Conservation (phyloP, 1,140 invertebrate species). For the Apis florea region DNA sequence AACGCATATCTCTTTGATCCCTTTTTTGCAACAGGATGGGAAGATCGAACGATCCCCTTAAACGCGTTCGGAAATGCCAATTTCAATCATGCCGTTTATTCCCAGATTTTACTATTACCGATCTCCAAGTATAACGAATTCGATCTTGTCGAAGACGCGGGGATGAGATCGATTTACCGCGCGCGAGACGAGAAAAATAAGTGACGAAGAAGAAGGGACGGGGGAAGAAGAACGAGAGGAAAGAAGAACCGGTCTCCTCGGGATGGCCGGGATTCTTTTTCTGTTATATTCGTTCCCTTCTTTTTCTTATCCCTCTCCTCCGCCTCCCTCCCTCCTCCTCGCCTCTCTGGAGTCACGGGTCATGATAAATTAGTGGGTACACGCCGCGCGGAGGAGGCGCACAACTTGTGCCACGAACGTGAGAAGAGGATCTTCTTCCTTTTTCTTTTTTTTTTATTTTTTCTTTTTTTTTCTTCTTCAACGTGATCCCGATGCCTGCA, state of each 20-base stretch:
- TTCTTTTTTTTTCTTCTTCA: background rate
- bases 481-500: conserved; percentile 18
- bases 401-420: conserved; percentile 29
- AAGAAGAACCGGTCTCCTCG: conserved; percentile 62
- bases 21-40: no score
- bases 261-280: conserved; percentile 50
- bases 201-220: conserved; percentile 39
- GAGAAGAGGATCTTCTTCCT: conserved; percentile 35
- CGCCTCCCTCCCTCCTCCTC: background rate
- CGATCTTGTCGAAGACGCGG: conserved; percentile 8
- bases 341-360: conserved; percentile 42
- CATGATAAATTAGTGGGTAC: conserved; percentile 55
- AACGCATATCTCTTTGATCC: no score
- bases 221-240: conserved; percentile 40
- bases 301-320: background rate
- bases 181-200: conserved; percentile 37
- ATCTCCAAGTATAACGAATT: background rate
- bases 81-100: no score
- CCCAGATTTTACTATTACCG: no score
- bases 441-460: no score
- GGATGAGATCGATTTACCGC: conserved; percentile 36
- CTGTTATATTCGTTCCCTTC: background rate
- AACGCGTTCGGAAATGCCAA: no score
- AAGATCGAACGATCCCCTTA: no score
- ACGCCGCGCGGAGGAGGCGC: conserved; percentile 15